Evolutionary conservation across 2,113 vertebrate species (phyloP).

Genomic region (Carassius carassius): DNA sequence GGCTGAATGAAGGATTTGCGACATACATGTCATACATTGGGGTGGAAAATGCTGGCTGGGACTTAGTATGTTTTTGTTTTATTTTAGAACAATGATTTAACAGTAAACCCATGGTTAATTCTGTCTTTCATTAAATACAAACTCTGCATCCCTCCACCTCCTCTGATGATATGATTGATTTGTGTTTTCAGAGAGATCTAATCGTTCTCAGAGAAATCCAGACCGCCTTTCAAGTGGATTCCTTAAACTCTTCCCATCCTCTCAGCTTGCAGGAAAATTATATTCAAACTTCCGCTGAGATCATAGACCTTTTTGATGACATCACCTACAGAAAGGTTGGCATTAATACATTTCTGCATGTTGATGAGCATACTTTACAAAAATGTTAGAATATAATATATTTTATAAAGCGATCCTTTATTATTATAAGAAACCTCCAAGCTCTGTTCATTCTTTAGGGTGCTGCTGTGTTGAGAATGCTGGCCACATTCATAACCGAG

Average conservation of each 20-base stretch:
- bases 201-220: conserved; percentile 57
- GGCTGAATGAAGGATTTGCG: conserved; percentile 93
- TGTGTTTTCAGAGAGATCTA: conserved; percentile 52
- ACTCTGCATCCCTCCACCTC: neutral
- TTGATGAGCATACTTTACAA: neutral
- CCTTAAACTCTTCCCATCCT: conserved; percentile 68
- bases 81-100: neutral
- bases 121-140: neutral
- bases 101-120: neutral
- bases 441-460: conserved; percentile 57
- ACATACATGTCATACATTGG: conserved; percentile 83
- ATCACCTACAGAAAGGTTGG: conserved; percentile 74
- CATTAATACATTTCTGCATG: neutral
- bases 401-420: neutral
- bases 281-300: conserved; percentile 53
- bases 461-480: conserved; percentile 73
- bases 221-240: conserved; percentile 62
- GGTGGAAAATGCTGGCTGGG: conserved; percentile 72
- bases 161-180: neutral
- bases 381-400: too few relatives aligned
- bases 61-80: conserved; percentile 73
- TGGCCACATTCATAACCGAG: conserved; percentile 54
- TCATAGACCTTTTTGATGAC: conserved; percentile 63
- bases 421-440: neutral
- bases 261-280: conserved; percentile 56